Percentiles rank a stretch among this genome's conserved stretches.
These are phyloP conservation scores for Dorcus parallelipipedus DNA, from an alignment of 2,888 invertebrate species.

Conservation along the genomic window DNA sequence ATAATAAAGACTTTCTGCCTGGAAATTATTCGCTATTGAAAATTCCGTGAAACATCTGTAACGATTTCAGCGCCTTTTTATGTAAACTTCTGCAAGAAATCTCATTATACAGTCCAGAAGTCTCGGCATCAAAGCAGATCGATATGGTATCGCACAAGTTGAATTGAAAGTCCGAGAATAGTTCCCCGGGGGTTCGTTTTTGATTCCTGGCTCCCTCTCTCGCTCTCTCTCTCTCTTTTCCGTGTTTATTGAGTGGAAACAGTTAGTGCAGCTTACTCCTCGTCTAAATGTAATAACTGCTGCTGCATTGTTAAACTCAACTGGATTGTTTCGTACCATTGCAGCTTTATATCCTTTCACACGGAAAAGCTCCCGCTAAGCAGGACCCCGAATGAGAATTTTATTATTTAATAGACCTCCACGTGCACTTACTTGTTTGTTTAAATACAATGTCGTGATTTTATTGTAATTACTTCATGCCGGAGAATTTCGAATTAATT, in stretches of 20 bases:
- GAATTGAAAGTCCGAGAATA: slow-evolving; percentile 2
- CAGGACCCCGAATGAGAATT: background rate
- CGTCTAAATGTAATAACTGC: slow-evolving; percentile 13
- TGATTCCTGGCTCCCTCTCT: slow-evolving; percentile 4
- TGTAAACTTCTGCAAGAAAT: slow-evolving; percentile 5
- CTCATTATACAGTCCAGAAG: slow-evolving; percentile 10
- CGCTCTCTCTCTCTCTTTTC: background rate
- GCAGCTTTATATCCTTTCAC: slow-evolving; percentile 2
- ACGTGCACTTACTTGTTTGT: background rate
- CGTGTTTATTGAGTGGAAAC: slow-evolving; percentile 15
- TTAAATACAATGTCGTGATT: no score
- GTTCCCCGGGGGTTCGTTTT: slow-evolving; percentile 2
- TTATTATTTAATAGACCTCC: background rate
- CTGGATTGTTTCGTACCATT: slow-evolving; percentile 10
- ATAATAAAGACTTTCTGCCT: background rate
- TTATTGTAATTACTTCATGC: no score
- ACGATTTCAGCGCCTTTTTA: slow-evolving; percentile 1
- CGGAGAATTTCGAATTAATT: no score
- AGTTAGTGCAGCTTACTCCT: slow-evolving; percentile 11
- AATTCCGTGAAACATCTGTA: slow-evolving; percentile 6
- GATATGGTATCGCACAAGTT: slow-evolving; percentile 6
- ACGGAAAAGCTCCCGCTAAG: background rate
- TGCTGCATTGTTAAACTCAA: slow-evolving; percentile 15
- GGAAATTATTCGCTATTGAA: background rate
- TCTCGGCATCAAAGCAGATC: slow-evolving; percentile 7